These are phyloP conservation scores for Nasonia vitripennis DNA, from an alignment of 1,140 invertebrate species.

Conservation along the genomic window DNA sequence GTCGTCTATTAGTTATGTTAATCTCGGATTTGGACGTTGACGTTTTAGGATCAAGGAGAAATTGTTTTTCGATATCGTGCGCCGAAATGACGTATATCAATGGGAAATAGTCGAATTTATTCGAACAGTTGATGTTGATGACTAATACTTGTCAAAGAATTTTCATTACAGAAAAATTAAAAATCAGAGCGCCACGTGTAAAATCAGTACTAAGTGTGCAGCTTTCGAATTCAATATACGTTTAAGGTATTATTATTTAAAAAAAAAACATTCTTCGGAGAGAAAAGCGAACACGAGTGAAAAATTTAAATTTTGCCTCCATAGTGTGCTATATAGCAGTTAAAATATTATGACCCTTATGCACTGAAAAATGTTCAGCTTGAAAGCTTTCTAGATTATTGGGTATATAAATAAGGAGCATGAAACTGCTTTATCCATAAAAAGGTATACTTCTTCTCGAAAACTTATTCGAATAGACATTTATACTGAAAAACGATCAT, in stretches of 20 bases:
- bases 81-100: too few species aligned
- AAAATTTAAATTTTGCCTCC: not conserved
- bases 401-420: not conserved
- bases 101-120: too few species aligned
- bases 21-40: not conserved
- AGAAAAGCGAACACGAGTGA: not conserved
- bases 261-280: not conserved
- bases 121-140: too few species aligned
- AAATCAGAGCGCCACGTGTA: too few species aligned
- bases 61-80: not conserved
- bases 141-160: too few species aligned
- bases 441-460: not conserved
- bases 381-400: not conserved
- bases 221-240: too few species aligned
- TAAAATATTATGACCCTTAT: not conserved
- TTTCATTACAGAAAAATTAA: too few species aligned
- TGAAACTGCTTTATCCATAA: not conserved
- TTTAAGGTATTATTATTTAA: too few species aligned
- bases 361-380: not conserved
- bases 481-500: not conserved
- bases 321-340: not conserved
- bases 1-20: conserved; percentile 17
- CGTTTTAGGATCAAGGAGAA: not conserved
- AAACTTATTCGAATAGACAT: not conserved
- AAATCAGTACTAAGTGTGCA: too few species aligned